Evolutionary conservation across 2,113 vertebrate genomes (phyloP).

Genomic region (Notarius lentiginosus): DNA sequence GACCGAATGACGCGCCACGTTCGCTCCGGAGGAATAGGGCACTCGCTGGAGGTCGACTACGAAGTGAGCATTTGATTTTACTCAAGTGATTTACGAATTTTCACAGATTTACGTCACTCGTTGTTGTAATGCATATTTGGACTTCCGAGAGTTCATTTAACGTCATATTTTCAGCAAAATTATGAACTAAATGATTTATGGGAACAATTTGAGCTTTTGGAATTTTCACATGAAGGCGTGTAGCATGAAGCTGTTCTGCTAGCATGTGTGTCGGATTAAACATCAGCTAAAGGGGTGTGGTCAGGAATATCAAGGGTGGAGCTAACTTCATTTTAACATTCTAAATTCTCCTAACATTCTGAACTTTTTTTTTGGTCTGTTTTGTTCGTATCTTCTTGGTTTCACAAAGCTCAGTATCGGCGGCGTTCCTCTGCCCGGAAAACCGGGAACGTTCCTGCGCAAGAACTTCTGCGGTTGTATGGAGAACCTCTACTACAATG

Average conservation of each 20-base stretch:
- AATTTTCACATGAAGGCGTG: too few species aligned
- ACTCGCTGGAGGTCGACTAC: conserved; percentile 85
- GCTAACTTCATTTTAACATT: background rate
- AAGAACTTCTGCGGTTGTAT: conserved; percentile 88
- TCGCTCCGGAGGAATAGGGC: conserved; percentile 74
- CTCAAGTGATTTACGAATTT: too few species aligned
- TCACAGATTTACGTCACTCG: too few species aligned
- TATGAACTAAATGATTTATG: background rate
- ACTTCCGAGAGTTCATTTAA: background rate
- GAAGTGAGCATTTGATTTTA: conserved; percentile 72
- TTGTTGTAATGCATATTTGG: too few species aligned
- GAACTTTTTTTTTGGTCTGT: background rate
- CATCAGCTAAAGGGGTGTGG: background rate
- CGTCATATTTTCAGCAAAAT: background rate
- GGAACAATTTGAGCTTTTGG: background rate
- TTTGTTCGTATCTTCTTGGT: conserved; percentile 51
- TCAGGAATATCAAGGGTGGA: background rate
- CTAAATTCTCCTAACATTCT: background rate
- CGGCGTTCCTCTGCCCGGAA: conserved; percentile 86
- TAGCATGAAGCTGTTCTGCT: background rate
- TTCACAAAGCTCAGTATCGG: conserved; percentile 86
- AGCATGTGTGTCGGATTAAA: background rate
- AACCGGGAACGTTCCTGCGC: conserved; percentile 86
- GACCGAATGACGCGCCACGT: conserved; percentile 82
- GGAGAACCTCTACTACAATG: conserved; percentile 89